Conservation (phyloP, 2,113 vertebrate genomes). For the Hystrix cristata region DNA sequence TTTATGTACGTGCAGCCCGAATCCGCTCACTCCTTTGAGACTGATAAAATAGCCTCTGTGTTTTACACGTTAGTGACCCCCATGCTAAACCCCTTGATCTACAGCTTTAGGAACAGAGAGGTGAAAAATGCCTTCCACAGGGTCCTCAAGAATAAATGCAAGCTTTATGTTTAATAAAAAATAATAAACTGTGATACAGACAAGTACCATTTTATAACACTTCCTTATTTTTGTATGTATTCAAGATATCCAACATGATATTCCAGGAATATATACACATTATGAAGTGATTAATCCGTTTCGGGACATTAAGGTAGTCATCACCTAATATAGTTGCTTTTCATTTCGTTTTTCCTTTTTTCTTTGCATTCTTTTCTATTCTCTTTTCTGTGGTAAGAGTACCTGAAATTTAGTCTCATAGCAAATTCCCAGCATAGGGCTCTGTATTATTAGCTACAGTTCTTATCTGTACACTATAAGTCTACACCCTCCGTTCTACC, state of each 20-base stretch:
- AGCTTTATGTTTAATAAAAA: background rate
- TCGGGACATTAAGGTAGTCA: too few relatives aligned
- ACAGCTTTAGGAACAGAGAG: conserved; percentile 82
- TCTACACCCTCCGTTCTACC: background rate
- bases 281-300: background rate
- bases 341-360: background rate
- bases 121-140: conserved; percentile 79
- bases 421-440: background rate
- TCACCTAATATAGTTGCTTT: background rate
- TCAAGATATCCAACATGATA: background rate
- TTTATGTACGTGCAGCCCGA: conserved; percentile 70
- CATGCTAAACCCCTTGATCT: conserved; percentile 9
- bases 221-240: background rate
- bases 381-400: background rate
- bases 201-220: background rate
- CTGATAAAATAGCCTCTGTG: conserved; percentile 72
- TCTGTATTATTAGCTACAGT: background rate
- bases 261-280: background rate
- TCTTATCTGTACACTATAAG: background rate
- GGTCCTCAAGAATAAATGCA: conserved; percentile 49
- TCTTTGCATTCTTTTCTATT: background rate
- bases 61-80: conserved; percentile 71
- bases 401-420: background rate
- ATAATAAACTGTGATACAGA: background rate
- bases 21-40: conserved; percentile 46